phyloP scores from a whole-genome alignment of 92 coral and sea anemone genomes.

The Porites lobata region DNA sequence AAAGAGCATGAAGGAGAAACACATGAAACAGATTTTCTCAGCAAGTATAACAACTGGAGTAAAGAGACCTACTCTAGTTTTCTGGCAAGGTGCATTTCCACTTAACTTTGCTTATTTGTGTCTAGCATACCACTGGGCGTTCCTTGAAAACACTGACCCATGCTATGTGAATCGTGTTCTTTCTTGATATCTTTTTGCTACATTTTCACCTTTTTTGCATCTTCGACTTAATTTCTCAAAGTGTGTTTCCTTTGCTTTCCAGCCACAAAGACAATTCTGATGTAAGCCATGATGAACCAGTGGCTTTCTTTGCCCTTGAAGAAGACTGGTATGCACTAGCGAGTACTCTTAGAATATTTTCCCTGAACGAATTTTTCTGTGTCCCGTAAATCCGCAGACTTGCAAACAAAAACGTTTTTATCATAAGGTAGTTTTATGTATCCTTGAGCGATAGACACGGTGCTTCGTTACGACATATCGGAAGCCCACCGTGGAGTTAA shows the following conservation, averaged over 20 bases:
- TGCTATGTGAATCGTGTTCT: too few relatives aligned
- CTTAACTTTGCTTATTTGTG: too few relatives aligned
- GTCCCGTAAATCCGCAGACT: too few relatives aligned
- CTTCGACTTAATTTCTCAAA: not conserved
- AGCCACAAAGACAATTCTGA: slow-evolving; percentile 53
- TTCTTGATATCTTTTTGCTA: not conserved
- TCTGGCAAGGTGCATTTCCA: slow-evolving; percentile 66
- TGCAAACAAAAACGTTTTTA: too few relatives aligned
- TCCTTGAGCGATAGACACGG: too few relatives aligned
- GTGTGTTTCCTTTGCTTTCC: slow-evolving; percentile 13
- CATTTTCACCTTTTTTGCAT: not conserved
- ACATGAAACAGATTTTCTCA: slow-evolving; percentile 78
- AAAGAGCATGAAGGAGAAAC: slow-evolving; percentile 57
- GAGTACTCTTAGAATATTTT: not conserved
- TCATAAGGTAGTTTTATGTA: too few relatives aligned
- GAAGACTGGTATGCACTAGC: slow-evolving; percentile 84
- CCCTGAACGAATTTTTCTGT: not conserved
- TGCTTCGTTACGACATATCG: too few relatives aligned
- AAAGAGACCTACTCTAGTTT: slow-evolving; percentile 77
- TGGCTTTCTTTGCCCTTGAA: slow-evolving; percentile 89
- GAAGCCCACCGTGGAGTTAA: too few relatives aligned
- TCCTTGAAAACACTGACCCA: too few relatives aligned
- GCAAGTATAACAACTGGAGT: slow-evolving; percentile 91
- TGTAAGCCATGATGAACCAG: slow-evolving; percentile 78
- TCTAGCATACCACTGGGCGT: too few relatives aligned